Evolutionary conservation across 2,113 vertebrate genomes (phyloP).

Genomic region (Nesoenas mayeri): DNA sequence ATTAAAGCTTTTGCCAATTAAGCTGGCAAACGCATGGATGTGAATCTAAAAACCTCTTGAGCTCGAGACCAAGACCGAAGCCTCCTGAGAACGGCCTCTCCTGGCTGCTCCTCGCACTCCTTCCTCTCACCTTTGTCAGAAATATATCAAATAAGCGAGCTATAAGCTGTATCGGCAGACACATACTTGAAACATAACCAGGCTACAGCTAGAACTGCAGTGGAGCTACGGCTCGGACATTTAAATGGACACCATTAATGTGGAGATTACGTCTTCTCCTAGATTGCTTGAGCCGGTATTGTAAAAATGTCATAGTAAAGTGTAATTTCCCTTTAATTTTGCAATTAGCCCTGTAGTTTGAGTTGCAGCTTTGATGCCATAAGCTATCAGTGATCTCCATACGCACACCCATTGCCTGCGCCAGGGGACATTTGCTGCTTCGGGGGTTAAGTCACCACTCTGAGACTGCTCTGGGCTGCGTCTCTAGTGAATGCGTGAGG

Average conservation of each 20-base stretch:
- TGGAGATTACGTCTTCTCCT: neutral
- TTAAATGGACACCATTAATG: neutral
- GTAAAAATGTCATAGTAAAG: neutral
- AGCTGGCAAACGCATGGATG: conserved; percentile 32
- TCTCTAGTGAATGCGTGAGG: neutral
- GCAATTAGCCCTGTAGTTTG: neutral
- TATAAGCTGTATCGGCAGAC: neutral
- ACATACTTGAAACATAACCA: neutral
- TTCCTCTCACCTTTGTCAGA: neutral
- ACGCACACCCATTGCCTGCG: fast-evolving
- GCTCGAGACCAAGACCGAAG: conserved; percentile 1
- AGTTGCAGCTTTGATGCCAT: neutral
- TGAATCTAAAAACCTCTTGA: conserved; percentile 56
- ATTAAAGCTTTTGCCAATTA: conserved; percentile 65
- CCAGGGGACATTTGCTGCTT: neutral
- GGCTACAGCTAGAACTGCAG: neutral
- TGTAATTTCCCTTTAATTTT: neutral
- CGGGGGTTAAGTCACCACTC: neutral
- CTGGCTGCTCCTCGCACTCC: neutral
- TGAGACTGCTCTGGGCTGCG: neutral
- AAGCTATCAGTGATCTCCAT: neutral
- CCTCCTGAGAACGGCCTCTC: conserved; percentile 33
- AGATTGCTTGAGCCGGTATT: neutral
- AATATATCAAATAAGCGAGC: neutral
- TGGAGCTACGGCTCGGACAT: fast-evolving